phyloP scores from a whole-genome alignment of 1,140 invertebrate species.

The Penaeus chinensis region DNA sequence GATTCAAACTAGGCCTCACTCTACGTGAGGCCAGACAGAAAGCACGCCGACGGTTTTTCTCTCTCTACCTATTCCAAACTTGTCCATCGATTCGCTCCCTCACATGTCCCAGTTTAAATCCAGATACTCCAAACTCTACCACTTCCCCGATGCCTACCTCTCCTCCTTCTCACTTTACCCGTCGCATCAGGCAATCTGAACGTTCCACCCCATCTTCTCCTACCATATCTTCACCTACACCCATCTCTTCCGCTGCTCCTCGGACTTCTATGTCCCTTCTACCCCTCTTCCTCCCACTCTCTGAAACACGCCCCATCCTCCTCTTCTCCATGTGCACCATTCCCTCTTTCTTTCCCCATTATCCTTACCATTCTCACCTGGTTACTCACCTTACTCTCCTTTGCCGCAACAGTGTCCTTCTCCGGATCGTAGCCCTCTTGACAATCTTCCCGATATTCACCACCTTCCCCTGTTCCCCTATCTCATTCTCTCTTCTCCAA shows the following conservation, averaged over 20 bases:
- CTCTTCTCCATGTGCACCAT: neutral
- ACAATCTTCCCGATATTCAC: neutral
- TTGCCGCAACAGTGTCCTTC: neutral
- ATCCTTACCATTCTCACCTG: neutral
- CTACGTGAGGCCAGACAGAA: too few species aligned
- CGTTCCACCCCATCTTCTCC: neutral
- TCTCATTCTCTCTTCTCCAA: too few species aligned
- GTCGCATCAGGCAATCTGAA: neutral
- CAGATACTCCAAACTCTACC: neutral
- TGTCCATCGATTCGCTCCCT: too few species aligned
- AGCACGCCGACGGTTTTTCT: too few species aligned
- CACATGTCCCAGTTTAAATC: too few species aligned
- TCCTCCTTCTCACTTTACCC: too few species aligned
- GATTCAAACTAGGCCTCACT: too few species aligned
- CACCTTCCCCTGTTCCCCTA: too few species aligned
- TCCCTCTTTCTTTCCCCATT: constrained; percentile 15
- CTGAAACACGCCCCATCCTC: neutral
- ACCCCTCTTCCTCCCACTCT: neutral
- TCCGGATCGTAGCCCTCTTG: neutral
- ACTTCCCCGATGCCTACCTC: neutral
- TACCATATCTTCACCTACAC: neutral
- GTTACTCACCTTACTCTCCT: neutral
- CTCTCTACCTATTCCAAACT: too few species aligned
- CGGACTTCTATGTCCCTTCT: neutral
- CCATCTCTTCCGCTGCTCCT: too few species aligned